Percentiles rank a stretch among this genome's conserved stretches.
Evolutionary conservation across 1,140 invertebrate genomes (phyloP).

Genomic region (Euwallacea similis): DNA sequence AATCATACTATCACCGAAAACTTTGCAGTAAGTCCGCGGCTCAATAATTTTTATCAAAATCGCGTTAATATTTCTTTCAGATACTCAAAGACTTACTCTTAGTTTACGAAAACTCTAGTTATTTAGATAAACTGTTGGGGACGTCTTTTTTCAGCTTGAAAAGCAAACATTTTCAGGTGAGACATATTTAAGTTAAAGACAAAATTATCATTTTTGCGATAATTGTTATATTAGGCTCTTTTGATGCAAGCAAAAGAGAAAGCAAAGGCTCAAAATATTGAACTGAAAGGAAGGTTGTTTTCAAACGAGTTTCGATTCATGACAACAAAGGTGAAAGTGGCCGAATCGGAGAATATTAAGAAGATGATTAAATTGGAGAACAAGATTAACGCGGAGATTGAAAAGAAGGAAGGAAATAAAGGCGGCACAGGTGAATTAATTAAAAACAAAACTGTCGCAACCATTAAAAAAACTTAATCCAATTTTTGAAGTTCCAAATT

Average conservation of each 20-base stretch:
- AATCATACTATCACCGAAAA: constrained; percentile 46
- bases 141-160: constrained; percentile 73
- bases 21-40: constrained; percentile 44
- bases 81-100: constrained; percentile 75
- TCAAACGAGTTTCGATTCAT: constrained; percentile 39
- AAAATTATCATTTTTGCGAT: too few species aligned
- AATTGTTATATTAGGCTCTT: constrained; percentile 32
- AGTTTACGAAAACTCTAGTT: constrained; percentile 85
- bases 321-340: constrained; percentile 43
- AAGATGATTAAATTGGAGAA: constrained; percentile 50
- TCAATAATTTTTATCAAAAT: neutral
- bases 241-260: constrained; percentile 49
- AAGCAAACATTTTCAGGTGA: constrained; percentile 50
- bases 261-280: constrained; percentile 48
- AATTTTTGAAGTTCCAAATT: neutral
- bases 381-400: constrained; percentile 48
- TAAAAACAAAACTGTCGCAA: neutral
- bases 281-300: constrained; percentile 49
- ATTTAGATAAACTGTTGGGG: constrained; percentile 80
- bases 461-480: neutral
- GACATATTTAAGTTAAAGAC: neutral
- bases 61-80: constrained; percentile 51
- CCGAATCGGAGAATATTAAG: constrained; percentile 51
- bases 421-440: constrained; percentile 30
- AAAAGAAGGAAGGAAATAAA: constrained; percentile 42